Evolutionary conservation across 2,113 vertebrate species (phyloP), one percentile per base, ranked within the genome.

Genomic region (Bufo bufo): DNA sequence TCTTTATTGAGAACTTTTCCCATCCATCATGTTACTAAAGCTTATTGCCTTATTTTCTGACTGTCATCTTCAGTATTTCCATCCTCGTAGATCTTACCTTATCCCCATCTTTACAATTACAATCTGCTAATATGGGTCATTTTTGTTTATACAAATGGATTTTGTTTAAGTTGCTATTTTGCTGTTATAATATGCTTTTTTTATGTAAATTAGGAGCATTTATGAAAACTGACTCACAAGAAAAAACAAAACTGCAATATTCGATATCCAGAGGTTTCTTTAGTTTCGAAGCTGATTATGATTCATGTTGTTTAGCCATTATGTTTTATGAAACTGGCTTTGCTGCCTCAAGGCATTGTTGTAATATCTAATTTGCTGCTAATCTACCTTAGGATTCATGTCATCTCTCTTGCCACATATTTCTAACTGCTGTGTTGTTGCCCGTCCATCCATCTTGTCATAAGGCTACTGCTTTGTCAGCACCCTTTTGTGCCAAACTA

Each of bases 31-130:
- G 19, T 47, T 79, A 82, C 78, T 75, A 74, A 66, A 54, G 56
- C 23, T 83, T 65, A 87, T 87, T 87, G 45, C 50, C 16, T 80
- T 84, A 66, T 65, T 84, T 78, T 79, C 82, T 89, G 43, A 82
- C 82, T 84, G 23, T 56, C 82, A 85, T 78, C 19, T 77, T 88
- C 49, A 74, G 52, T 52, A 49, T 75, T 58, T 82, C n/a, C 78
- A 82, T 75, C 49, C 54, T 82, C 6, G 10, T 13, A 45, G 47
- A 17, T 49, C 47, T 58, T 12, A 56, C 16, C 63, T 86, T 82
- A 81, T 86, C 17, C 66, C 56, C 77, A 69, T 81, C 84, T 79
- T 23, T 86, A 79, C 65, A 85, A 79, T 85, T 79, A n/a, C 71
- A 63, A 83, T 75, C 77, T 81, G 61, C 65, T 82, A 11, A 16